Evolutionary conservation across 1,140 invertebrate genomes (phyloP).

Genomic region (Euura lappo): DNA sequence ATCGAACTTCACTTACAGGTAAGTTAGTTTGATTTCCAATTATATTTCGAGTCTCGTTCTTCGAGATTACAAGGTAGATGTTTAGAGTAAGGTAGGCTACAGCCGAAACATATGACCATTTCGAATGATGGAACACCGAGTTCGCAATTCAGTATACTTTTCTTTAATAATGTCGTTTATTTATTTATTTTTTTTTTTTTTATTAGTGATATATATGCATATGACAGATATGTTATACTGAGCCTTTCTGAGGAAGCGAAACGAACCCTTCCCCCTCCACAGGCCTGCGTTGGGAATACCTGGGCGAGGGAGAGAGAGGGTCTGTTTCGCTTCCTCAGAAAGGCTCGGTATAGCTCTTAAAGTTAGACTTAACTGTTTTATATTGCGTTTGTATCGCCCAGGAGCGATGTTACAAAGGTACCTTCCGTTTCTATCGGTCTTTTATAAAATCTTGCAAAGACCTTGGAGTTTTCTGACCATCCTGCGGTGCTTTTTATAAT

Average conservation of each 20-base stretch:
- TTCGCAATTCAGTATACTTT: neutral
- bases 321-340: too few relatives aligned
- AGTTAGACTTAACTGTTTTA: neutral
- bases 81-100: neutral
- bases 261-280: too few relatives aligned
- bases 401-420: neutral
- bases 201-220: neutral
- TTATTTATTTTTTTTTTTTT: neutral
- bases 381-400: neutral
- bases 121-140: neutral
- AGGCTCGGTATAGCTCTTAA: neutral
- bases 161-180: neutral
- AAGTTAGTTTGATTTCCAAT: too few relatives aligned
- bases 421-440: constrained; percentile 9
- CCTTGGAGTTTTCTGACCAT: constrained; percentile 17
- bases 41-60: too few relatives aligned
- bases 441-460: constrained; percentile 22
- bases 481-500: constrained; percentile 15
- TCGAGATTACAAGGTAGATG: too few relatives aligned
- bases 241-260: too few relatives aligned
- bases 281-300: too few relatives aligned
- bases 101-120: neutral
- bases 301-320: too few relatives aligned
- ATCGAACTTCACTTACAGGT: too few relatives aligned
- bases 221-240: neutral